phyloP scores from a whole-genome alignment of 2,888 invertebrate species.

The Heteropelma amictum region DNA sequence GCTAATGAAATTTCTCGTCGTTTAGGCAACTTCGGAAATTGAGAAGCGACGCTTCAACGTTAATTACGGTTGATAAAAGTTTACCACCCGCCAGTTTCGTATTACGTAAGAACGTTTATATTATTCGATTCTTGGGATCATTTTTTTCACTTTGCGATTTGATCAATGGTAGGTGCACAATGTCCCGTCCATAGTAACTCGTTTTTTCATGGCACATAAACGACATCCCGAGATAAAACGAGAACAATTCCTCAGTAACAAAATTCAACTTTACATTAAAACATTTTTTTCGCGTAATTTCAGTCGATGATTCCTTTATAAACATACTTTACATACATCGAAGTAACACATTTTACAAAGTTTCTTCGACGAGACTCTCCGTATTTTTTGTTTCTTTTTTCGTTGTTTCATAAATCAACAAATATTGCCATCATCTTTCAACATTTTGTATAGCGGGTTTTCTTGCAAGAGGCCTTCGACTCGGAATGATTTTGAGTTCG shows the following conservation, averaged over 20 bases:
- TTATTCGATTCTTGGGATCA: background rate
- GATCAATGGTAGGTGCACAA: background rate
- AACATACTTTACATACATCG: background rate
- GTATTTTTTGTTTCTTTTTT: no score
- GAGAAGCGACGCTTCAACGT: background rate
- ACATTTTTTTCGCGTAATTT: slow-evolving; percentile 1
- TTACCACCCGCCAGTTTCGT: slow-evolving; percentile 30
- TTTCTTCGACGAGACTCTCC: background rate
- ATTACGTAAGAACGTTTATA: slow-evolving; percentile 40
- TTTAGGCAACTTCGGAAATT: slow-evolving; percentile 30
- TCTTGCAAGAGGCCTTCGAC: slow-evolving; percentile 8
- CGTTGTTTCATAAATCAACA: no score
- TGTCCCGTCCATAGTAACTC: background rate
- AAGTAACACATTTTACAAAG: slow-evolving; percentile 2
- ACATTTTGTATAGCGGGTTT: slow-evolving; percentile 19
- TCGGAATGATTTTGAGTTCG: slow-evolving; percentile 51
- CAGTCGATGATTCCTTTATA: background rate
- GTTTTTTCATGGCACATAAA: slow-evolving; percentile 41
- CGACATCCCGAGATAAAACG: slow-evolving; percentile 22
- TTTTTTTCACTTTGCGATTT: background rate
- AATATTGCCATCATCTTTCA: no score
- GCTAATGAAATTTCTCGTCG: slow-evolving; percentile 5
- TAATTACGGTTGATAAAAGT: background rate
- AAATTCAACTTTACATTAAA: slow-evolving; percentile 3
- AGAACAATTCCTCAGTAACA: slow-evolving; percentile 12